Conservation (phyloP, 2,797 vertebrate genomes). For the Knipowitschia caucasica region DNA sequence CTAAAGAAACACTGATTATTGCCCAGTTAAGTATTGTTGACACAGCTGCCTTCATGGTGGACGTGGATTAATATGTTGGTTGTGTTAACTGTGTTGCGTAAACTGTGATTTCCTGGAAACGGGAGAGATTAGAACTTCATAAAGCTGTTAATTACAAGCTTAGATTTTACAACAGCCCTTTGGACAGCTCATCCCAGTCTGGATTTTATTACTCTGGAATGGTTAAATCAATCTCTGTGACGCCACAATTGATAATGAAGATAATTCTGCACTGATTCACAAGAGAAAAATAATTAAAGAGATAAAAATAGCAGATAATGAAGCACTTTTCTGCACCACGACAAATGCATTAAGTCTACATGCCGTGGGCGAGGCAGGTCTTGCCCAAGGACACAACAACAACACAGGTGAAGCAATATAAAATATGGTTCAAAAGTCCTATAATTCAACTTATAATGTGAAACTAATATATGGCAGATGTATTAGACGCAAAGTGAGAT, state of each 20-base stretch:
- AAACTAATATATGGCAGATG: too few species aligned
- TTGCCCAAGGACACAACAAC: too few species aligned
- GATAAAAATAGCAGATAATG: too few species aligned
- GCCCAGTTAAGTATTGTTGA: not conserved
- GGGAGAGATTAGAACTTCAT: slow-evolving; percentile 18
- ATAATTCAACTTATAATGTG: too few species aligned
- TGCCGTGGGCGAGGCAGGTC: too few species aligned
- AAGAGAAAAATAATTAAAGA: not conserved
- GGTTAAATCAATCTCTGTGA: slow-evolving; percentile 14
- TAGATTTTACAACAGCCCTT: slow-evolving; percentile 39
- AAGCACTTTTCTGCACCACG: too few species aligned
- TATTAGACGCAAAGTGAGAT: too few species aligned
- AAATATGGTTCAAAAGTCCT: too few species aligned
- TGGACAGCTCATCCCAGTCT: slow-evolving; percentile 20
- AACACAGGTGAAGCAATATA: too few species aligned
- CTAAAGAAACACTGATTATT: not conserved
- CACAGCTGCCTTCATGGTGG: not conserved
- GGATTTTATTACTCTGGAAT: slow-evolving; percentile 22
- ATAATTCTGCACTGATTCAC: not conserved
- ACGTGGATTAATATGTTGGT: not conserved
- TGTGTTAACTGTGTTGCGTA: not conserved
- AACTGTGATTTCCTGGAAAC: slow-evolving; percentile 34
- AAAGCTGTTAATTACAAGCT: slow-evolving; percentile 27
- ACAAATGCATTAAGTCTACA: too few species aligned
- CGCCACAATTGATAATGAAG: not conserved